Base-by-base conservation (phyloP, 1,140 invertebrate species). In the Orussus abietinus region DNA sequence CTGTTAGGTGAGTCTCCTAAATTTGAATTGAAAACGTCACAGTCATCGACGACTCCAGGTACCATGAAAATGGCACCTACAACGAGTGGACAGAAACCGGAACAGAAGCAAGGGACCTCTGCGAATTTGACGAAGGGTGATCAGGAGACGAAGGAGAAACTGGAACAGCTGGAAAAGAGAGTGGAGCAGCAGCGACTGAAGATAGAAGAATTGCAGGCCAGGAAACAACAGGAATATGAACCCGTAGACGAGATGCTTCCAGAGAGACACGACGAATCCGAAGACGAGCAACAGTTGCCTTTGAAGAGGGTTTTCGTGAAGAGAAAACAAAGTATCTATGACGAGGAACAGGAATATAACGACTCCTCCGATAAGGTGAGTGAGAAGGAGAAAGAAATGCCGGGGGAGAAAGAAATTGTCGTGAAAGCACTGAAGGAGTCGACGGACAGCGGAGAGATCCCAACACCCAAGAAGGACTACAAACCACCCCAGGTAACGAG, bases 241-340 rank as follows among this genome's bases (percentile, higher is more conserved):
- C 46, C 63, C 0, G 53, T 59, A 1, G 69, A 74, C 9, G 69
- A 72, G 9, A 67, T 69, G 56, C 34, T 71, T 2, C 69, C 71
- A 1, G 71, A 74, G 5, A 47, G 71, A 11, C 69, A 72, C 9
- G 71, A 74, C 5, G 69, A 72, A 18, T 72, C 69, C 1, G 71
- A 74, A 12, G 71, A 74, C 22, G 71, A 74, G 11, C 71, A 72
- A 19, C 66, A 72, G 26, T 36, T 74, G 11, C 71, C 71, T 3
- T 39, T 74, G 2, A 74, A 74, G 19, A 54, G 71, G 26, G 71
- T 74, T 0, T 74, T 74, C 15, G 69, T 72, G 4, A 74, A 74
- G 25, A 56, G 68, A 32, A 74, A 74, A 34, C 66, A 72, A 22
- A 69, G 71, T 15, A 64, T 74, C 46, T 74, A 72, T 10, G 71